These are phyloP conservation scores for Apostichopus japonicus DNA, from an alignment of 35 echinoderm and acorn worm genomes.

Conservation along the genomic window DNA sequence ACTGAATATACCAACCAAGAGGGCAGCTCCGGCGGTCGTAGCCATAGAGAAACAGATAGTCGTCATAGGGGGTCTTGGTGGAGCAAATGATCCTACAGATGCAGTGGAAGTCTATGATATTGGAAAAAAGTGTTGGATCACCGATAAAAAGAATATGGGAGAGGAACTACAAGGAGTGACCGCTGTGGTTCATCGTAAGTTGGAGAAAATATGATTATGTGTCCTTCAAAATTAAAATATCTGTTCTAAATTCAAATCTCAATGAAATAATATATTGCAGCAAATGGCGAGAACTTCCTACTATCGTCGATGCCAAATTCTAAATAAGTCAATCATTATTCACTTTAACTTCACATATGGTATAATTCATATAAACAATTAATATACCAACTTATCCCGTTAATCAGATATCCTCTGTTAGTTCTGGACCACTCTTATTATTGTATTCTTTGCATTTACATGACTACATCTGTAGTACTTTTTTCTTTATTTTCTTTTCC, in stretches of 20 bases:
- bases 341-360: too few relatives aligned
- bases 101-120: slow-evolving; percentile 77
- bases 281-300: too few relatives aligned
- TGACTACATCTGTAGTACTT: neutral
- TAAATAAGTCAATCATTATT: too few relatives aligned
- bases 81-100: slow-evolving; percentile 60
- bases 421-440: too few relatives aligned
- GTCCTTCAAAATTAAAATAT: too few relatives aligned
- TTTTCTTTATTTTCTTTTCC: slow-evolving; percentile 7
- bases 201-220: neutral
- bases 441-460: too few relatives aligned
- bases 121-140: slow-evolving; percentile 72
- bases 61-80: slow-evolving; percentile 72
- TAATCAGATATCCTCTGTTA: too few relatives aligned
- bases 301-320: too few relatives aligned
- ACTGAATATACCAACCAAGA: slow-evolving; percentile 66
- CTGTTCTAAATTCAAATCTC: too few relatives aligned
- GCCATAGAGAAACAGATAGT: slow-evolving; percentile 55
- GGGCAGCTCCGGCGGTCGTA: slow-evolving; percentile 73
- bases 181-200: slow-evolving; percentile 76
- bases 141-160: slow-evolving; percentile 59
- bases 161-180: slow-evolving; percentile 75
- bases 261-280: too few relatives aligned
- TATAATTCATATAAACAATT: too few relatives aligned
- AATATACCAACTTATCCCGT: too few relatives aligned